Conservation (phyloP, 1,140 invertebrate species). For the Apis florea region DNA sequence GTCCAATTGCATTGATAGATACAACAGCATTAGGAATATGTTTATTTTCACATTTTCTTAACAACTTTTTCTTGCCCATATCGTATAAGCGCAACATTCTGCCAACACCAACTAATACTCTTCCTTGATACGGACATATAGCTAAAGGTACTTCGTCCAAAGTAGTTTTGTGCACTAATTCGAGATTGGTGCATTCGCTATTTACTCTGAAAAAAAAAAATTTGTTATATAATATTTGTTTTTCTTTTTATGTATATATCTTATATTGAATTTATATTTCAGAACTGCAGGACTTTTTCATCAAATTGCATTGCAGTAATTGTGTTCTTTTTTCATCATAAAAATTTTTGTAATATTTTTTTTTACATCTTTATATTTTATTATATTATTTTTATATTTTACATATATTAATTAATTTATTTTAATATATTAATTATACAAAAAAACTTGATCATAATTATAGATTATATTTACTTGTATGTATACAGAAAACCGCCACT, state of each 20-base stretch:
- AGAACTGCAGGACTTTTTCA: conserved; percentile 79
- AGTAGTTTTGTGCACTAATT: conserved; percentile 96
- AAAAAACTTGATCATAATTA: no score
- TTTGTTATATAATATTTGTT: conserved; percentile 31
- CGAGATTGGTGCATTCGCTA: conserved; percentile 88
- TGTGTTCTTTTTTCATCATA: conserved; percentile 73
- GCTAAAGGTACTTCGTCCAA: conserved; percentile 96
- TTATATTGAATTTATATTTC: conserved; percentile 55
- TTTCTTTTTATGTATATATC: conserved; percentile 55
- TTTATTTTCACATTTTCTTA: conserved; percentile 99
- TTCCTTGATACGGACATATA: conserved; percentile 94
- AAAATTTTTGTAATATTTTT: not conserved
- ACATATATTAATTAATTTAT: no score
- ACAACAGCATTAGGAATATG: conserved; percentile 98
- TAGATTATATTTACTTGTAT: conserved; percentile 84
- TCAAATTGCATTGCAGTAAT: conserved; percentile 67
- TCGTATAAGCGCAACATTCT: conserved; percentile 96
- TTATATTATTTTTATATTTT: not conserved
- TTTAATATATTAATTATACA: no score
- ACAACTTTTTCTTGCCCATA: conserved; percentile 97
- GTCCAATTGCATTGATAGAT: conserved; percentile 95
- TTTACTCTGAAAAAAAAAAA: conserved; percentile 82
- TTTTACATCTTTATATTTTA: not conserved
- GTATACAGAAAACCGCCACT: conserved; percentile 92
- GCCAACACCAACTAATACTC: conserved; percentile 95